Percentiles rank a stretch among this genome's conserved stretches.
Evolutionary conservation across 2,888 invertebrate genomes (phyloP).

Genomic region (Polyommatus icarus): DNA sequence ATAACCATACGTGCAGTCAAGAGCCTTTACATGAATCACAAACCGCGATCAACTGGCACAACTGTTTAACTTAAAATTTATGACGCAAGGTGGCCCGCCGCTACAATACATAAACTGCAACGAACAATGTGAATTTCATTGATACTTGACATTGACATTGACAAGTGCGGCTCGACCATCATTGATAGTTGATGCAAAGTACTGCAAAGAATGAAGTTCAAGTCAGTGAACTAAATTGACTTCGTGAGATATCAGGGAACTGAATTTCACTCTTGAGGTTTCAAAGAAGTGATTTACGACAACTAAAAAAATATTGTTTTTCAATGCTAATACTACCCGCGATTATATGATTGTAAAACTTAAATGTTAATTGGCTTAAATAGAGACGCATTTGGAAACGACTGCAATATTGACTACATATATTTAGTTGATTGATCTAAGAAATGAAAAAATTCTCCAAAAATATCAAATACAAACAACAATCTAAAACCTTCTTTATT

Average conservation of each 20-base stretch:
- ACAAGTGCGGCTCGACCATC: slow-evolving; percentile 1
- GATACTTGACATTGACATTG: slow-evolving; percentile 26
- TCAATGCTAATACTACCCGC: too few relatives aligned
- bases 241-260: not conserved
- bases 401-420: too few relatives aligned
- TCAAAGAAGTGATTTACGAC: not conserved
- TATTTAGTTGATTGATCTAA: too few relatives aligned
- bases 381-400: too few relatives aligned
- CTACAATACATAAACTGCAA: not conserved
- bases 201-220: not conserved
- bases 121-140: slow-evolving; percentile 14
- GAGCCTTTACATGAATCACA: not conserved
- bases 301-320: not conserved
- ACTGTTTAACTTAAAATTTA: not conserved
- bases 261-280: not conserved
- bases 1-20: not conserved
- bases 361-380: too few relatives aligned
- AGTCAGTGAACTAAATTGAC: not conserved
- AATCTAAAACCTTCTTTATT: too few relatives aligned
- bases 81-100: not conserved
- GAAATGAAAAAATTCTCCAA: too few relatives aligned
- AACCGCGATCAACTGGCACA: not conserved
- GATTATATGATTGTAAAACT: too few relatives aligned
- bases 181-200: slow-evolving; percentile 6
- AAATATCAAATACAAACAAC: too few relatives aligned